Base-by-base conservation (phyloP, 2,797 vertebrate species). In the Xiphophorus birchmanni region DNA sequence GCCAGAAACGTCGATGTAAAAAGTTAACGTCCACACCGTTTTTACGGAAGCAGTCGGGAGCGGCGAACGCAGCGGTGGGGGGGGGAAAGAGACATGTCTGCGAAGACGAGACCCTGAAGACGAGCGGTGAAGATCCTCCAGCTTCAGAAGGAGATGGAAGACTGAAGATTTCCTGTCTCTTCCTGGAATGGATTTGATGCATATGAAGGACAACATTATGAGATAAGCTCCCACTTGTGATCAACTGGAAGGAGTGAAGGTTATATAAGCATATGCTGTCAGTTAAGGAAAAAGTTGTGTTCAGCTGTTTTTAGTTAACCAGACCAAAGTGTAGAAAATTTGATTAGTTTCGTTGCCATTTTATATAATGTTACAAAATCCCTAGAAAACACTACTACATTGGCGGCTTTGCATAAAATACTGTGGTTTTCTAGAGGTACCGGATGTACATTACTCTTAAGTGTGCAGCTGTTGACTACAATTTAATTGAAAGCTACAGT, bases 141-240 rank as follows among this genome's bases (percentile, higher is more conserved):
- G 72, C 81, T 73, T 11, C 86, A 67, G 69, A 81, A 73, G 91
- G 90, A 82, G 82, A 82, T 67, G 13, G 76, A 90, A 84, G 79
- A 84, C 54, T 45, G 79, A 82, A 50, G 71, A 76, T 44, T 78
- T 81, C 74, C 50, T 50, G 77, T 50, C 77, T 47, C 88, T 84
- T 83, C 77, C 80, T 84, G 81, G 76, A 80, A 72, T 82, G 83
- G 54, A 81, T 78, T 72, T 86, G 71, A 83, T 77, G 40, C 32
- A 63, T 74, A 48, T 73, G 78, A 40, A 84, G 50, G 37, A 74
- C 71, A 77, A 73, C 9, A 77, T 76, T 45, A 72, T 82, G 77
- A 90, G 77, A 80, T 88, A 63, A 73, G 69, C 26, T 29, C 42
- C 44, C 40, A 45, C 40, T 45, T 42, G 40, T 71, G 23, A 71